A percentile compares a stretch with the other conserved stretches of the same genome.
Conservation (phyloP, 1,140 invertebrate species). For the Catajapyx aquilonaris region DNA sequence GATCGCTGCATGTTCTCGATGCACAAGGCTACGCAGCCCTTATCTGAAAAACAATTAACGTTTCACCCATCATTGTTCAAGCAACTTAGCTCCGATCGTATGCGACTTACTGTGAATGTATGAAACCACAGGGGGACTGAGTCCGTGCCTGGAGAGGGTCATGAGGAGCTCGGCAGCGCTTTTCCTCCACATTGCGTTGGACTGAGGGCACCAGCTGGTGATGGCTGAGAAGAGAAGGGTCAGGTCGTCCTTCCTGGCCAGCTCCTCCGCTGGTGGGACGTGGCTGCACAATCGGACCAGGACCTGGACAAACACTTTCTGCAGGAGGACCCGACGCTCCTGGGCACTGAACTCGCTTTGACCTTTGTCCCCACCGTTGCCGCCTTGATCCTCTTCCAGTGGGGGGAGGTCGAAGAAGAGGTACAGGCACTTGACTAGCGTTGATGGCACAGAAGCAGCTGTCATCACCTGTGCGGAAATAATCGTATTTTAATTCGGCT, state of each 20-base stretch:
- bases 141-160: slow-evolving; percentile 80
- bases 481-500: too few relatives aligned
- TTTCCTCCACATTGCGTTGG: slow-evolving; percentile 91
- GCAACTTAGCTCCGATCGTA: background rate
- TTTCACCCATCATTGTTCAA: slow-evolving; percentile 7
- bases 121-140: slow-evolving; percentile 75
- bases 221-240: slow-evolving; percentile 89
- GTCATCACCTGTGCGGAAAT: slow-evolving; percentile 61
- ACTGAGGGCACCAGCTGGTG: slow-evolving; percentile 75
- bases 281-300: slow-evolving; percentile 82
- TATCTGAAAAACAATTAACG: slow-evolving; percentile 41
- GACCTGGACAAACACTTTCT: slow-evolving; percentile 95
- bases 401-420: slow-evolving; percentile 94
- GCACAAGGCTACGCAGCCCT: slow-evolving; percentile 83
- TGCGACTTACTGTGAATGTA: slow-evolving; percentile 82
- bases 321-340: slow-evolving; percentile 74
- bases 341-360: slow-evolving; percentile 79
- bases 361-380: slow-evolving; percentile 31
- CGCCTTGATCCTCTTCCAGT: slow-evolving; percentile 36
- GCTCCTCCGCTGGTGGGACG: slow-evolving; percentile 78
- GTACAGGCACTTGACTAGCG: slow-evolving; percentile 95
- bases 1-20: slow-evolving; percentile 93
- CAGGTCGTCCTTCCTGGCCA: slow-evolving; percentile 89
- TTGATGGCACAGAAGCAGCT: slow-evolving; percentile 82
- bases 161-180: slow-evolving; percentile 90